Conservation (phyloP, 2,113 vertebrate genomes). For the Aldabrachelys gigantea region DNA sequence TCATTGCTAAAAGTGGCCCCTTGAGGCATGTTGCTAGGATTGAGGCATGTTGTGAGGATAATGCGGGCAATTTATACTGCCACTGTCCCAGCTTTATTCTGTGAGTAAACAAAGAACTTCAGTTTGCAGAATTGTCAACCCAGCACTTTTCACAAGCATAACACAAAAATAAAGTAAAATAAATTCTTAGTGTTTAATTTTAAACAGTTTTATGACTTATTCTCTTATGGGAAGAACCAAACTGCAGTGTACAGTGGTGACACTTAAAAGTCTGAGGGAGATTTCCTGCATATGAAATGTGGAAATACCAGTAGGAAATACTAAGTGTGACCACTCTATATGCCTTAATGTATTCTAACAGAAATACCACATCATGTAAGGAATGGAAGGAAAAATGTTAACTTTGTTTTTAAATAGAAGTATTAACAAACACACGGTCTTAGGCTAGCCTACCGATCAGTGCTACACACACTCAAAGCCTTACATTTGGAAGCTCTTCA, state of each 20-base stretch:
- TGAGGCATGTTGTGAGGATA: background rate
- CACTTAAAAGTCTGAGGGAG: background rate
- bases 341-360: background rate
- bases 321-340: background rate
- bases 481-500: background rate
- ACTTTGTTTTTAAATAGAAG: background rate
- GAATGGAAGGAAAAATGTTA: too few relatives aligned
- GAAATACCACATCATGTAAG: background rate
- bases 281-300: background rate
- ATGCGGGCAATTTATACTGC: background rate
- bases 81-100: background rate
- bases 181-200: background rate
- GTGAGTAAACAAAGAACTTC: background rate
- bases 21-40: background rate
- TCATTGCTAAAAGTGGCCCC: background rate
- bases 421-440: background rate
- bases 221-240: background rate
- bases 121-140: background rate
- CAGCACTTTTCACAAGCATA: background rate
- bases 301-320: background rate
- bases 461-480: background rate
- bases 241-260: background rate
- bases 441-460: background rate
- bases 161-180: background rate
- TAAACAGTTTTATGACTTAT: rapidly evolving